Base-by-base conservation (phyloP, 2,797 vertebrate genomes). In the Orientallactaga sibirica region DNA sequence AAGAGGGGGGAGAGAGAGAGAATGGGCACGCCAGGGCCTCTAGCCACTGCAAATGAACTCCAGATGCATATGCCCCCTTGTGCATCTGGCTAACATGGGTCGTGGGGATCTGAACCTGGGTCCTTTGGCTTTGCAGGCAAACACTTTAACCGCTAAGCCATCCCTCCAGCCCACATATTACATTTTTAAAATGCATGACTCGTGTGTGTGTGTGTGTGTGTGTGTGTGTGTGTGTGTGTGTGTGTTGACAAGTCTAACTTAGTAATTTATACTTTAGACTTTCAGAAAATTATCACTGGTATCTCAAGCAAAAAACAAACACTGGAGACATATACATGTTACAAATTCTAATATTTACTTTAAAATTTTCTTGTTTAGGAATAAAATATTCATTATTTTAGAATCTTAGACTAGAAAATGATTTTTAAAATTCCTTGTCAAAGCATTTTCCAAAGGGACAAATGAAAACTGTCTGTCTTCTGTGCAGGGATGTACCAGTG, bases 401-500 rank as follows among this genome's bases (percentile, higher is more conserved):
- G 2, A 78, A 66, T 66, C 68, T 87, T 93, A 41, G 18, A 78
- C 9, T 61, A 68, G 37, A 95, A 95, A 70, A 18, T 77, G 7
- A 85, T 70, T 61, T 73, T 67, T 0, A 90, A 87, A 7, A 37
- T 71, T 95, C 83, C 88, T 91, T 64, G 64, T 1, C 58, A 91
- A 86, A 94, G 93, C 61, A 91, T 96, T 92, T 96, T 97, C 89
- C 25, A 97, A 94, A 98, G 98, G 43, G 97, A 93, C 33, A 96
- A 95, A 90, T 88, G 81, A 88, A 95, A 93, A 92, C 93, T 91
- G 89, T 96, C 73, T 94, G 83, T 91, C 96, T 97, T 96, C 79
- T 92, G 88, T 97, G 94, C 97, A 96, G 96, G 96, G 97, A 92
- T 97, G 97, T 97, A 97, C 98, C 96, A 97, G 98, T 96, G 98